Evolutionary conservation across 1,140 invertebrate species (phyloP).

Genomic region (Littorina saxatilis): DNA sequence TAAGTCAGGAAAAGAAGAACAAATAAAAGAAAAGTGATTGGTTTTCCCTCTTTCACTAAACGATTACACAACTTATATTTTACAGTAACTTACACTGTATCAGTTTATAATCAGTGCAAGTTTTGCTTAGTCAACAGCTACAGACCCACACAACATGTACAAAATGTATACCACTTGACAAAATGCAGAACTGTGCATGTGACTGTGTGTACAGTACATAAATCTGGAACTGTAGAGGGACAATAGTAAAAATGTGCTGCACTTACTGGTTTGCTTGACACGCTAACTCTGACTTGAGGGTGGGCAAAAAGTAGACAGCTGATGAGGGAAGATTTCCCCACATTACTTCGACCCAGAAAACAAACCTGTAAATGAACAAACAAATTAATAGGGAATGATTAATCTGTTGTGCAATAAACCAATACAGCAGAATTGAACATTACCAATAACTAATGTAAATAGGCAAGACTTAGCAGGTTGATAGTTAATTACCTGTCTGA

Average conservation of each 20-base stretch:
- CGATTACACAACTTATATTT: too few relatives aligned
- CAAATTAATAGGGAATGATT: not conserved
- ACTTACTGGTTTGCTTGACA: slow-evolving; percentile 69
- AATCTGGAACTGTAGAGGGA: too few relatives aligned
- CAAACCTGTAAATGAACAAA: slow-evolving; percentile 58
- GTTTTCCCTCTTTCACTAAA: too few relatives aligned
- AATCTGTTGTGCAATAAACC: not conserved
- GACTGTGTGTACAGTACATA: too few relatives aligned
- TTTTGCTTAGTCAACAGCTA: not conserved
- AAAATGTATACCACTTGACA: too few relatives aligned
- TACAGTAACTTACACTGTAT: too few relatives aligned
- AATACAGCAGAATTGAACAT: not conserved
- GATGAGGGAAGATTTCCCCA: slow-evolving; percentile 73
- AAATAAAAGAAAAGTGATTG: too few relatives aligned
- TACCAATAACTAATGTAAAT: not conserved
- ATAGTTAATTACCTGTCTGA: not conserved
- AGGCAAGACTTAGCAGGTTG: not conserved
- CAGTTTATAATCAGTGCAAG: too few relatives aligned
- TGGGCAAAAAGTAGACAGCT: slow-evolving; percentile 55
- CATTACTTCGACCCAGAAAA: slow-evolving; percentile 73
- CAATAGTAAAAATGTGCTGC: slow-evolving; percentile 17
- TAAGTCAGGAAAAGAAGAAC: too few relatives aligned
- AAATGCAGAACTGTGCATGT: too few relatives aligned
- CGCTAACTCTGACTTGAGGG: slow-evolving; percentile 53
- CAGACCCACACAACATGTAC: not conserved